Conservation (phyloP, 2,797 vertebrate genomes). For the Glyptemys insculpta region DNA sequence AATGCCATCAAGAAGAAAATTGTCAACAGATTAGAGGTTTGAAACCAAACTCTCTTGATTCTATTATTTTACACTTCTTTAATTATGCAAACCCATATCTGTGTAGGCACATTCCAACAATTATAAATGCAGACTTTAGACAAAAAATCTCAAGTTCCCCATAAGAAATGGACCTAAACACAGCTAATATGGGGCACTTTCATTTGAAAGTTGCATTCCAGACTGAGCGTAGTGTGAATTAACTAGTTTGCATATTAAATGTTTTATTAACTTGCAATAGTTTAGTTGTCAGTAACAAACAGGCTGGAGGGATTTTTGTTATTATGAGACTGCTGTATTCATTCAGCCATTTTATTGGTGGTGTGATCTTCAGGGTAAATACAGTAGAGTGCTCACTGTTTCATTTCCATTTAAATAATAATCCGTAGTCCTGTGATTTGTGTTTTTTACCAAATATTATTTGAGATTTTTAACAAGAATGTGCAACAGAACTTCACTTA, state of each 20-base stretch:
- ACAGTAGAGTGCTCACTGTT: neutral
- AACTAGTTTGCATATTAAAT: neutral
- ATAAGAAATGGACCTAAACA: neutral
- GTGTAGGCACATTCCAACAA: neutral
- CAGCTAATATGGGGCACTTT: neutral
- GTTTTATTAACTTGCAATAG: neutral
- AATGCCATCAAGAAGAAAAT: conserved; percentile 99
- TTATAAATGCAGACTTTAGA: neutral
- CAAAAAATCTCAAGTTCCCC: neutral
- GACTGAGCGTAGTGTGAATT: neutral
- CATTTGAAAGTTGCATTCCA: neutral
- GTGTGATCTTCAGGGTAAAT: neutral
- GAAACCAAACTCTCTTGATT: conserved; percentile 21
- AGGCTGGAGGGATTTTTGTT: neutral
- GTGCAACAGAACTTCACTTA: neutral
- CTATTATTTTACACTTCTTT: neutral
- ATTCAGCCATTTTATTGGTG: neutral
- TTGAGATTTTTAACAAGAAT: neutral
- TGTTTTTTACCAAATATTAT: neutral
- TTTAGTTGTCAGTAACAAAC: neutral
- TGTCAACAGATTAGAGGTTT: conserved; percentile 95
- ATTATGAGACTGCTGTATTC: neutral
- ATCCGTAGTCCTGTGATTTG: neutral
- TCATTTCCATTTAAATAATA: neutral
- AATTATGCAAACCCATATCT: neutral